Base-by-base conservation (phyloP, 2,113 vertebrate genomes). In the Pedionomus torquatus region DNA sequence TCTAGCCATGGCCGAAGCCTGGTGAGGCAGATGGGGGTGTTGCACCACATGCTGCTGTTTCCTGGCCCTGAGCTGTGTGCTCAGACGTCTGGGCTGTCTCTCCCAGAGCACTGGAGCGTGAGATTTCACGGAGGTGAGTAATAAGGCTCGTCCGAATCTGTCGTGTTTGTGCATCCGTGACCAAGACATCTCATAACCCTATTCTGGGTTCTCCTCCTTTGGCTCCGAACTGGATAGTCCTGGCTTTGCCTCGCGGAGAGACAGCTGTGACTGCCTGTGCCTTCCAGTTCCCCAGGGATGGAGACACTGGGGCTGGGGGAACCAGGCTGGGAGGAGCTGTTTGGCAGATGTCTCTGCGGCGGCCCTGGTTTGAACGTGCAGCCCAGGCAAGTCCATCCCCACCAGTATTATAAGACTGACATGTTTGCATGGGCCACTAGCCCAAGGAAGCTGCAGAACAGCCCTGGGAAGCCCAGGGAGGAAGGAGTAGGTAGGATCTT, bases 21-120 rank as follows among this genome's bases (percentile, higher is more conserved):
- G 66, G 23, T 0, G 1, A 75, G 68, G 87, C 64, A n/a, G 81
- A 75, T 81, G 28, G 5, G 17, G 51, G 63, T 74, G 54, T 7
- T 46, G 80, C 54, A 15, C 58, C 20, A 3, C 13, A 5, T 0
- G 0, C n/a, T 1, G 5, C 10, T 1, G 7, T 14, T 61, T 78
- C 26, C 76, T 69, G 89, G 48, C 76, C 58, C 80, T 18, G 41
- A 31, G 44, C 80, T 25, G 82, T 13, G 61, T 85, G 88, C 88
- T 85, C 81, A 33, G 64, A 25, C 2, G 1, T 28, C 94, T 69
- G 83, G 75, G 83, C 85, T 85, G 85, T 4, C 70, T 77, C 35
- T 71, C 63, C 26, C 57, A 35, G 44, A 5, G 4, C 57, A 43
- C 8, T 0, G 0, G 65, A 63, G 48, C 4, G 1, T 57, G 88